Percentiles rank a stretch among this genome's conserved stretches.
Evolutionary conservation across 2,888 invertebrate genomes (phyloP).

Genomic region (Pammene fasciana): DNA sequence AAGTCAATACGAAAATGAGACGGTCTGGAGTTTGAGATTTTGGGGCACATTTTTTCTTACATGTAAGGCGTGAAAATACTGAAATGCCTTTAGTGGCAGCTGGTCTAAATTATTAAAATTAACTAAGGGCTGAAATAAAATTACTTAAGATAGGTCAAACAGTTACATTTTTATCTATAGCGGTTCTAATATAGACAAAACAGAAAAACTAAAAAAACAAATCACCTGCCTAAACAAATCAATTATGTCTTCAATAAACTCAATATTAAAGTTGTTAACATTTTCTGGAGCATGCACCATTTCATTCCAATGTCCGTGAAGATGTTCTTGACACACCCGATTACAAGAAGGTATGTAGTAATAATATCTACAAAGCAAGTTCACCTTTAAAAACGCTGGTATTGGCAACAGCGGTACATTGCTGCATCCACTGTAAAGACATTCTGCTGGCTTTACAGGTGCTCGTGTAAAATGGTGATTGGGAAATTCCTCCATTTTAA

Average conservation of each 20-base stretch:
- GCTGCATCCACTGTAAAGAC: constrained; percentile 9
- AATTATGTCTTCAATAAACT: constrained; percentile 10
- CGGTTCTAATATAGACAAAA: constrained; percentile 13
- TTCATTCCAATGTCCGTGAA: constrained; percentile 13
- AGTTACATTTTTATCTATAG: constrained; percentile 5
- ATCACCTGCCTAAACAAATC: constrained; percentile 13
- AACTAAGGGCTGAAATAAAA: not conserved
- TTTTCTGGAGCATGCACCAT: constrained; percentile 12
- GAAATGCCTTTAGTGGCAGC: not conserved
- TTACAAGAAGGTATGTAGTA: constrained; percentile 13
- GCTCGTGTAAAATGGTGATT: constrained; percentile 9
- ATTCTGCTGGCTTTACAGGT: constrained; percentile 9
- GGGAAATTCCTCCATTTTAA: constrained; percentile 11
- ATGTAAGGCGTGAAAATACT: not conserved
- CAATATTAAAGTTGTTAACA: constrained; percentile 8
- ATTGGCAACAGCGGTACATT: constrained; percentile 6
- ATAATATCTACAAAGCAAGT: constrained; percentile 10
- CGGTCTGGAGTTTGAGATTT: not conserved
- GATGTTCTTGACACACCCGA: constrained; percentile 12
- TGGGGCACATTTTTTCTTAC: not conserved
- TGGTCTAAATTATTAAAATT: too few relatives aligned
- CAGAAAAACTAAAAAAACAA: constrained; percentile 10
- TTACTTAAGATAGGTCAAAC: not conserved
- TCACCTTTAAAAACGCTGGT: constrained; percentile 9
- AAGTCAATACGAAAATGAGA: not conserved